Base-by-base conservation (phyloP, 2,888 invertebrate species). In the Phlogophora meticulosa region DNA sequence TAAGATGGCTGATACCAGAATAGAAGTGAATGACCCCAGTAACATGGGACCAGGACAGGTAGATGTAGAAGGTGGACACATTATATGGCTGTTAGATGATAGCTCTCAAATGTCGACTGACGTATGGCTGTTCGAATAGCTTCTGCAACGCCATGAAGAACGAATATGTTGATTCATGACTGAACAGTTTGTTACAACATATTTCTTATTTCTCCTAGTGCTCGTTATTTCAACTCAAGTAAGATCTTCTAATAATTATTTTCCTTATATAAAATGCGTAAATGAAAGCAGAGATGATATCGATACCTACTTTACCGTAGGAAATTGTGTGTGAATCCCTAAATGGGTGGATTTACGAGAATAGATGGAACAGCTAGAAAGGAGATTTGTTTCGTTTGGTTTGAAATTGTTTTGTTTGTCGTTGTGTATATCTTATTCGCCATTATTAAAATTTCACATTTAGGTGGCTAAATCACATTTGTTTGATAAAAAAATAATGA, bases 251-350 rank as follows among this genome's bases (percentile, higher is more conserved):
- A 36, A 55, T 2, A 24, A 46, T n/a, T 17, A 11, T 22, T 49
- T 13, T 11, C 7, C 9, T 15, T 1, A 17, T 40, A 24, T 48
- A 34, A 24, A 20, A 13, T 10, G 2, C 7, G 32, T n/a, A 51
- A 34, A 34, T 11, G 9, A 13, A 2, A 51, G 7, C 13, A 24
- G 32, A 51, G 36, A 15, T 32, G 40, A 46, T 24, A 72, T 42
- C 45, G 32, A 38, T 32, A 20, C 24, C 10, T 43, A 38, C 32
- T 68, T 51, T 62, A 10, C 43, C 20, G n/a, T 4, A 34, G 51
- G 38, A 62, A 68, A 72, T 49, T 60, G 43, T 51, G 17, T 36
- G 32, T 32, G 11, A 17, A 42, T 24, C 49, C 34, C 5, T 40
- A 48, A 38, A 32, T n/a, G 22, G 36, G 22, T 32, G 22, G n/a